Base-by-base conservation (phyloP, 2,113 vertebrate species). In the Trogon surrucura region DNA sequence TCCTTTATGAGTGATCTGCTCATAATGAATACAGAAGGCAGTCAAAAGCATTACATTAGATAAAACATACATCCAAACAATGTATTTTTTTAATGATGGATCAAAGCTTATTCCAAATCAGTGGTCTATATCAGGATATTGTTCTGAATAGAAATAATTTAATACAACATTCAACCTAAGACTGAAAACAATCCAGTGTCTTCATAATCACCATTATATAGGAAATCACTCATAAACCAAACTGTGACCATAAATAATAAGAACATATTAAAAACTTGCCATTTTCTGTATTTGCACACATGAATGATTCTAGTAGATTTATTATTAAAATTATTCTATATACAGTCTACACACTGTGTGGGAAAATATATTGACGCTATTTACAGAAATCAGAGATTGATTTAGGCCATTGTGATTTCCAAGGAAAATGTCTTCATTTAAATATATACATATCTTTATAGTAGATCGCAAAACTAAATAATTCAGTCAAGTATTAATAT, bases 361-460 rank as follows among this genome's bases (percentile, higher is more conserved):
- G 13, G 22, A 26, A 93, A 93, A 92, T 70, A 54, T 17, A 73
- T 66, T 80, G 32, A 41, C 80, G 56, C 16, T 83, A 41, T 81
- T 92, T 95, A 91, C 36, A 81, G 44, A 91, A 94, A 92, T 77
- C 56, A 73, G n/a, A 73, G 58, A 86, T 62, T 16, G 26, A 77
- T 80, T 91, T 73, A 94, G 50, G 41, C 64, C 58, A 84, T 6
- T 36, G 64, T 53, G 62, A 51, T 80, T 89, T 81, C n/a, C 30
- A 83, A 65, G 8, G 69, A 86, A 91, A 94, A 95, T 71, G 18
- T 70, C 61, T 89, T 92, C 23, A 89, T 78, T 91, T 83, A 80
- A 82, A 61, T 14, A 84, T 17, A 73, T 54, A 85, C 29, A 90
- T 85, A 66, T 51, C 34, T 50, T 54, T 74, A 64, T 51, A 74